These are phyloP conservation scores for Plagodis pulveraria DNA, from an alignment of 2,888 invertebrate genomes.

Conservation along the genomic window DNA sequence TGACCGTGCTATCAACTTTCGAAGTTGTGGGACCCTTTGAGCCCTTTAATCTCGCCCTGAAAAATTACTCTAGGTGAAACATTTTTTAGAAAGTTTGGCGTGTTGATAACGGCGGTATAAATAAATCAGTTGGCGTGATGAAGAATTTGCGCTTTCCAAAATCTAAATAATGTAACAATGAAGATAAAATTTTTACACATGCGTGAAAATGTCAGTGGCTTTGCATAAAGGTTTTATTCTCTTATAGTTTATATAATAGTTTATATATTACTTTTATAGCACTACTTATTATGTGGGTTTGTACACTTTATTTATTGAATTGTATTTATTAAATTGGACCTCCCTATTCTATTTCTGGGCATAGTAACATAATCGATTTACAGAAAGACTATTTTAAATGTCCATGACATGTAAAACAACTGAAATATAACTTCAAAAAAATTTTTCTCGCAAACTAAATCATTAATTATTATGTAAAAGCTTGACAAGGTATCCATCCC, in stretches of 20 bases:
- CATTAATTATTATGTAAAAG: constrained; percentile 24
- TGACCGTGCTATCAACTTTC: constrained; percentile 36
- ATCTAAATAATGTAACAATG: constrained; percentile 18
- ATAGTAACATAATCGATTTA: too few species aligned
- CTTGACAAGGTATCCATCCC: constrained; percentile 13
- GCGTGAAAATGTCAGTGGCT: neutral
- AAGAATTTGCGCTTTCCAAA: constrained; percentile 33
- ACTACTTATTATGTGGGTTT: too few species aligned
- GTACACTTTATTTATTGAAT: too few species aligned
- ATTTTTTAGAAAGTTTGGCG: constrained; percentile 28
- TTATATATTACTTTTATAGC: too few species aligned
- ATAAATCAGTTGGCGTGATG: constrained; percentile 41
- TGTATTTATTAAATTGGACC: too few species aligned
- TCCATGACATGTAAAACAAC: too few species aligned
- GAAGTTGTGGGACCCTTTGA: constrained; percentile 36
- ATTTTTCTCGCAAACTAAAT: too few species aligned
- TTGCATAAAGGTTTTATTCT: too few species aligned
- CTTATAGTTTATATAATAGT: too few species aligned
- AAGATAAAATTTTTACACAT: constrained; percentile 1
- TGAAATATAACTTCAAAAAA: too few species aligned
- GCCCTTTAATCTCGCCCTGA: constrained; percentile 45
- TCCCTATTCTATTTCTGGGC: too few species aligned
- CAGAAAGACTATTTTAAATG: too few species aligned
- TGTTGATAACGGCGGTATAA: constrained; percentile 43
- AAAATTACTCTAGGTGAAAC: constrained; percentile 43